Percentiles rank a stretch among this genome's conserved stretches.
phyloP scores from a whole-genome alignment of 2,888 invertebrate genomes.

The Macaria notata region DNA sequence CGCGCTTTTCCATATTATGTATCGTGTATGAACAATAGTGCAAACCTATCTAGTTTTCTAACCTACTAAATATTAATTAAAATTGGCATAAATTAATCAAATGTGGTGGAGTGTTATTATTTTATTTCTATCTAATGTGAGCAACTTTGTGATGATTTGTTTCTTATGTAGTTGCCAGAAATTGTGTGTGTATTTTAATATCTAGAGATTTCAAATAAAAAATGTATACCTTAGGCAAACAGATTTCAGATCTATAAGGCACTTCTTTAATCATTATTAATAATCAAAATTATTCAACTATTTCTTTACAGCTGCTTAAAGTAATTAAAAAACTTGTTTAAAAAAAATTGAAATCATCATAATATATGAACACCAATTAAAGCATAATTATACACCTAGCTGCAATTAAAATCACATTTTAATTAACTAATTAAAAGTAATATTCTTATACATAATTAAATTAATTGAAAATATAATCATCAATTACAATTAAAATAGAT shows the following conservation, averaged over 20 bases:
- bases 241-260: constrained; percentile 12
- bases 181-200: too few relatives aligned
- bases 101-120: too few relatives aligned
- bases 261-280: constrained; percentile 6
- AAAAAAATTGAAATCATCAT: constrained; percentile 8
- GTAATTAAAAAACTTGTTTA: not conserved
- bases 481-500: constrained; percentile 28
- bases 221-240: not conserved
- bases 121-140: too few relatives aligned
- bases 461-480: constrained; percentile 35
- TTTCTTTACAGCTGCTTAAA: not conserved
- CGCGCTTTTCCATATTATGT: too few relatives aligned
- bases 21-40: too few relatives aligned
- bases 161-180: too few relatives aligned
- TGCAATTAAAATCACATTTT: constrained; percentile 31
- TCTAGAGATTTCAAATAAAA: too few relatives aligned
- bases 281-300: constrained; percentile 1
- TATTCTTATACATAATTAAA: constrained; percentile 31
- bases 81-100: too few relatives aligned
- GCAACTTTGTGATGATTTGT: too few relatives aligned
- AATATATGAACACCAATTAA: constrained; percentile 16
- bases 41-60: too few relatives aligned
- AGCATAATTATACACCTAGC: constrained; percentile 14
- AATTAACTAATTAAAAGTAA: constrained; percentile 39
- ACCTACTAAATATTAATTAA: too few relatives aligned